phyloP scores from a whole-genome alignment of 2,888 invertebrate species.

The Spodoptera exigua region DNA sequence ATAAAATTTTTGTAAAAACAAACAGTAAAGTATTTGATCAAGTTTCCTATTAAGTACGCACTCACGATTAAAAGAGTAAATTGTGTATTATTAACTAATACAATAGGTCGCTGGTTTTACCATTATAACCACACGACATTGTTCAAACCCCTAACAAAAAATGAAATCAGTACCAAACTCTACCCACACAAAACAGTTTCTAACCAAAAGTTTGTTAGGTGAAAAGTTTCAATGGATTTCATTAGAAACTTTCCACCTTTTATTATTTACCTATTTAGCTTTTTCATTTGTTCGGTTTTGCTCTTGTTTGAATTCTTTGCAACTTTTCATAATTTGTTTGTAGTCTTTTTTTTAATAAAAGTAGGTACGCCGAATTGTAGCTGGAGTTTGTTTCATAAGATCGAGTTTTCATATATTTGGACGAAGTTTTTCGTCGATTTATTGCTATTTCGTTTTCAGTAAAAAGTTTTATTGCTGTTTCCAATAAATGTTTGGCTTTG shows the following conservation, averaged over 20 bases:
- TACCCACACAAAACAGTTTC: slow-evolving; percentile 37
- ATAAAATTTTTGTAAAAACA: too few relatives aligned
- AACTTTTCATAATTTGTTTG: slow-evolving; percentile 70
- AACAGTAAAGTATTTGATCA: too few relatives aligned
- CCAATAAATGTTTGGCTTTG: slow-evolving; percentile 28
- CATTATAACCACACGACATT: slow-evolving; percentile 5
- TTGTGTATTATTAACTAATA: neutral
- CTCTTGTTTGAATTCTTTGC: slow-evolving; percentile 72
- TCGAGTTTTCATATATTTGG: slow-evolving; percentile 50
- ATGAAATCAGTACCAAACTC: slow-evolving; percentile 3
- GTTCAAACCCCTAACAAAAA: slow-evolving; percentile 3
- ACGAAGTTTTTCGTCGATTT: slow-evolving; percentile 47
- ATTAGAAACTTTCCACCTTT: slow-evolving; percentile 78
- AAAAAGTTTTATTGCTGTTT: slow-evolving; percentile 37
- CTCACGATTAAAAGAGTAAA: too few relatives aligned
- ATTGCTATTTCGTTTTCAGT: slow-evolving; percentile 39
- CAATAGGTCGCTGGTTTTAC: neutral
- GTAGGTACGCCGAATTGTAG: slow-evolving; percentile 45
- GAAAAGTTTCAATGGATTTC: slow-evolving; percentile 78
- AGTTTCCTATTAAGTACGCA: too few relatives aligned
- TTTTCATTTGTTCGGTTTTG: slow-evolving; percentile 72
- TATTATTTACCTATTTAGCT: slow-evolving; percentile 79
- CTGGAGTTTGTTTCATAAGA: slow-evolving; percentile 46
- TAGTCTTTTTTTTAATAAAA: slow-evolving; percentile 43
- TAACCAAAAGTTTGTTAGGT: slow-evolving; percentile 69